Evolutionary conservation across 2,113 vertebrate species (phyloP), one percentile per base, ranked within the genome.

Genomic region (Sebastes schlegelii): DNA sequence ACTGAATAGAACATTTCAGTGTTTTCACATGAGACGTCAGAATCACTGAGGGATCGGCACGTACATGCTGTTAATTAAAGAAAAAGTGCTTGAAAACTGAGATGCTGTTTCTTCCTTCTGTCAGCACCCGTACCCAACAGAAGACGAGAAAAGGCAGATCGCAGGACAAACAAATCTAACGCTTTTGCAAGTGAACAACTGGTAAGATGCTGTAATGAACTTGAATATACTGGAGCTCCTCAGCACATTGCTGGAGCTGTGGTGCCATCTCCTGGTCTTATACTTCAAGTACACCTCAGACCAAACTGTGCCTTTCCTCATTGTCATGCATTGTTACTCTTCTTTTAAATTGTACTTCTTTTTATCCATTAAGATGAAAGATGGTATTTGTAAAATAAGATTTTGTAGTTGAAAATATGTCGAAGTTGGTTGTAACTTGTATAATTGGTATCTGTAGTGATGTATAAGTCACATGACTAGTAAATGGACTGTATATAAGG

Each of bases 131-230:
- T 99, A 99, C 90, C 98, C 98, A 4, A 99, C 98, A 67, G 98
- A 99, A 92, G 98, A 99, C 0, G 98, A 99, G 95, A 99, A 99
- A 88, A 95, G 98, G 83, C 98, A 99, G 95, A 99, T 99, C 0
- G 98, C 98, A 0, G 98, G 95, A 87, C 98, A 99, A 92, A 99
- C 98, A 54, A 99, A 96, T 94, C 96, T 99, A 74, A 99, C 98
- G 67, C 97, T 99, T 81, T 91, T 99, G 91, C 98, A 99, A 95
- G 98, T 99, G 88, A 99, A 99, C 95, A 99, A 99, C 96, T 99
- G 98, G 98, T 99, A 94, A 97, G 97, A 48, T 61, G 48, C 16
- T 83, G 34, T 43, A 10, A 34, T 45, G 1, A 23, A 63, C 14
- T 58, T 54, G 23, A 57, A 13, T 12, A 0, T 5, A 19, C 26